These are phyloP conservation scores for Mormyrus lacerda DNA, from an alignment of 2,113 vertebrate species.

Conservation along the genomic window DNA sequence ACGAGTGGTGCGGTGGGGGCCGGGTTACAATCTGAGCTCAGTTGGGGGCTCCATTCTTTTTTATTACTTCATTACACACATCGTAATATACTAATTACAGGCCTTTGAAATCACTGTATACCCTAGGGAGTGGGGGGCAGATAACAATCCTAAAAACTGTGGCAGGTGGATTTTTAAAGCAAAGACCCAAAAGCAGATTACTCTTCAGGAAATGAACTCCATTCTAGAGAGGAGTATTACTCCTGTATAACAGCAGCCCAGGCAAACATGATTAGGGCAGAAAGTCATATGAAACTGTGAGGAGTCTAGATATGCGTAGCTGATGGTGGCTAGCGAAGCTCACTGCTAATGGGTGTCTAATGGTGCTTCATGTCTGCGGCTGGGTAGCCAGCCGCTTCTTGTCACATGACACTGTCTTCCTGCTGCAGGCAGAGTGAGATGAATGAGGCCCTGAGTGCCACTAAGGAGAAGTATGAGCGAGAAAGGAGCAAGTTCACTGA, in stretches of 20 bases:
- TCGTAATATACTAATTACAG: neutral
- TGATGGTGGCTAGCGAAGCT: neutral
- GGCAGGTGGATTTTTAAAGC: neutral
- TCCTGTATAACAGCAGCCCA: neutral
- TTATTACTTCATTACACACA: neutral
- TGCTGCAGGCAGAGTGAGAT: slow-evolving; percentile 71
- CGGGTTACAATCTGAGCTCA: neutral
- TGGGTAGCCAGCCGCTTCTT: neutral
- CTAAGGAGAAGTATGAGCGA: slow-evolving; percentile 80
- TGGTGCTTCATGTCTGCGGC: neutral
- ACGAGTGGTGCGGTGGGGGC: slow-evolving; percentile 66
- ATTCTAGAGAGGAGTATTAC: neutral
- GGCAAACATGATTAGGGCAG: neutral
- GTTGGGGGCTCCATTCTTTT: neutral
- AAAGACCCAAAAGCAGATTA: neutral
- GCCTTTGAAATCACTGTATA: neutral
- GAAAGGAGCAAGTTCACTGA: slow-evolving; percentile 74
- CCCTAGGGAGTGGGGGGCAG: neutral
- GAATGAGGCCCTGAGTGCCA: slow-evolving; percentile 71
- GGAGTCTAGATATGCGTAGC: neutral
- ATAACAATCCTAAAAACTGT: neutral
- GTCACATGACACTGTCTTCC: neutral
- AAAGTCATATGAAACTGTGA: neutral
- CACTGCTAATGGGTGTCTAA: neutral
- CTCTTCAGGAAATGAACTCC: neutral